Evolutionary conservation across 64 coral and sea anemone genomes (phyloP).

Genomic region (Actinia equina): DNA sequence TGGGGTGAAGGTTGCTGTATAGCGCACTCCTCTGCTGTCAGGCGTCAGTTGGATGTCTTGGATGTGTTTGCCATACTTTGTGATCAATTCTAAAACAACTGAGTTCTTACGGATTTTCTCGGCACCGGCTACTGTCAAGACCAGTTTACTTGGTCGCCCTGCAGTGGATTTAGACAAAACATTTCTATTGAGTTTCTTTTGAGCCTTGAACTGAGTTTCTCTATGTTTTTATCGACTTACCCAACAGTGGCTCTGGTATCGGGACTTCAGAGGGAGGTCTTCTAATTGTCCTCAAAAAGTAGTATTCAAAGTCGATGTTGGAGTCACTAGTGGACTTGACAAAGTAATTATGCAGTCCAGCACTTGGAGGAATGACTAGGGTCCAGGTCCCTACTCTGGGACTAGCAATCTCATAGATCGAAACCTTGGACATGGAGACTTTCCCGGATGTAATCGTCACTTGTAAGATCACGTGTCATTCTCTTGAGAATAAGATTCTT

Average conservation of each 20-base stretch:
- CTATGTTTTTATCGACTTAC: conserved; percentile 14
- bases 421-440: conserved; percentile 37
- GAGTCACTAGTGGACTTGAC: conserved; percentile 71
- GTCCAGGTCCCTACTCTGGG: conserved; percentile 52
- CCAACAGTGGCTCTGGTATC: conserved; percentile 38
- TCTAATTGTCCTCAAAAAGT: conserved; percentile 18
- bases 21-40: conserved; percentile 31
- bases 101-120: conserved; percentile 48
- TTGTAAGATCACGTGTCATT: no score
- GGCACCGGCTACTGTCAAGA: conserved; percentile 63
- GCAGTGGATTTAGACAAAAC: no score
- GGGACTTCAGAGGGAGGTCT: conserved; percentile 31
- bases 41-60: conserved; percentile 23
- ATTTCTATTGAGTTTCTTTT: neutral
- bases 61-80: conserved; percentile 40
- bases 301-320: conserved; percentile 83
- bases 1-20: conserved; percentile 46
- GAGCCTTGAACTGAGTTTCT: no score
- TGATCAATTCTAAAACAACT: conserved; percentile 52
- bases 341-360: conserved; percentile 58
- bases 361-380: conserved; percentile 33
- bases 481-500: no score
- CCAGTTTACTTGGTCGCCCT: conserved; percentile 18
- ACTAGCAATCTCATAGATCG: conserved; percentile 35
- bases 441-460: conserved; percentile 37